Conservation (phyloP, 2,888 invertebrate species). For the Tanytarsus gracilentus region DNA sequence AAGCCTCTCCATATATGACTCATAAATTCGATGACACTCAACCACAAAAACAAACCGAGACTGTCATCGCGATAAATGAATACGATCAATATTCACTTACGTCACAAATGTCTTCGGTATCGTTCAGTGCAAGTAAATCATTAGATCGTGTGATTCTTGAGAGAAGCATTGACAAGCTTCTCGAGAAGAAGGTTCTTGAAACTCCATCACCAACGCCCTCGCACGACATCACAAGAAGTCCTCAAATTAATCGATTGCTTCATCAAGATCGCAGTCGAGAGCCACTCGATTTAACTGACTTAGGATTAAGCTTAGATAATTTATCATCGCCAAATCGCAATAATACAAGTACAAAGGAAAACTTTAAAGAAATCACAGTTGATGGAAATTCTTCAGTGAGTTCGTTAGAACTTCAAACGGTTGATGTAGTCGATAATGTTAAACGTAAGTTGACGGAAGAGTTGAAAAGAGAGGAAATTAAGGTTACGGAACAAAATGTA, state of each 20-base stretch:
- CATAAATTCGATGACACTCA: constrained; percentile 25
- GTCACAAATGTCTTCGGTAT: constrained; percentile 30
- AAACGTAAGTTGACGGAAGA: constrained; percentile 35
- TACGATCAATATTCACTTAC: constrained; percentile 21
- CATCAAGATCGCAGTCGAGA: constrained; percentile 53
- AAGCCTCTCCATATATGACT: constrained; percentile 28
- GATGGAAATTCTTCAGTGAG: neutral
- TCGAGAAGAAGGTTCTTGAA: constrained; percentile 30
- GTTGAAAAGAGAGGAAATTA: neutral
- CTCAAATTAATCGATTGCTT: constrained; percentile 53
- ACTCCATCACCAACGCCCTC: constrained; percentile 37
- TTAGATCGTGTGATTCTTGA: constrained; percentile 37
- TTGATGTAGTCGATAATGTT: constrained; percentile 49
- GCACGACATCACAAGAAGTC: constrained; percentile 3
- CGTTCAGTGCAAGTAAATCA: constrained; percentile 34
- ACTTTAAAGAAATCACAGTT: constrained; percentile 31
- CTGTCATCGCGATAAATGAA: constrained; percentile 5
- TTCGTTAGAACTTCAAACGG: constrained; percentile 39
- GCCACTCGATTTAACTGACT: constrained; percentile 51
- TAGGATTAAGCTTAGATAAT: constrained; percentile 47
- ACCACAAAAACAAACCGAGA: constrained; percentile 24
- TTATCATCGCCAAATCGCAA: constrained; percentile 46
- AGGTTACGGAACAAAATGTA: neutral
- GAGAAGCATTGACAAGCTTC: constrained; percentile 37
- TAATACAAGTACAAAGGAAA: constrained; percentile 35